These are phyloP conservation scores for Cardiocondyla obscurior DNA, from an alignment of 1,140 invertebrate genomes.

Conservation along the genomic window DNA sequence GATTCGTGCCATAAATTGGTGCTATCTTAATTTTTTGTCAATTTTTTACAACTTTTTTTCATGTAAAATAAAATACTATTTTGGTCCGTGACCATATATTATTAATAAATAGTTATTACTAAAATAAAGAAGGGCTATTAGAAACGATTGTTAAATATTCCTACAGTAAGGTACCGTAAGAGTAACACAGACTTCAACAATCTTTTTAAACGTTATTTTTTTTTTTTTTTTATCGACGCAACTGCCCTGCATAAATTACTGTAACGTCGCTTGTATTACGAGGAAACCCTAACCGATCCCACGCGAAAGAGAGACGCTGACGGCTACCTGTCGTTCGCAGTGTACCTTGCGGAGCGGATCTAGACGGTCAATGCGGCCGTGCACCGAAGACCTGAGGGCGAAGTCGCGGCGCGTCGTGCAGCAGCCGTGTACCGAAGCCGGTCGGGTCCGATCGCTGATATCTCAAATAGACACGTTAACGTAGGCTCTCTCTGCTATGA, in stretches of 20 bases:
- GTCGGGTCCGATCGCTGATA: slow-evolving; percentile 73
- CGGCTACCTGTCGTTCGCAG: slow-evolving; percentile 47
- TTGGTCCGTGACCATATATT: background rate
- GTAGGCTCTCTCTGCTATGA: slow-evolving; percentile 66
- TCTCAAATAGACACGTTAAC: slow-evolving; percentile 77
- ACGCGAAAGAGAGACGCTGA: slow-evolving; percentile 4
- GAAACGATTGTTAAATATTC: background rate
- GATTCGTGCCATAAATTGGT: slow-evolving; percentile 17
- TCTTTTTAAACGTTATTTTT: no score
- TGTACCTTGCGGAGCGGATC: slow-evolving; percentile 32
- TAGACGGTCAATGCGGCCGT: slow-evolving; percentile 19
- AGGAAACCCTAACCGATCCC: background rate
- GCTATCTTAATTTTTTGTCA: background rate
- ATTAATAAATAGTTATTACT: background rate
- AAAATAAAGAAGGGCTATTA: background rate
- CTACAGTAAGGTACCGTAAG: background rate
- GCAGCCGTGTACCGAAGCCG: slow-evolving; percentile 68
- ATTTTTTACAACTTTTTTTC: background rate
- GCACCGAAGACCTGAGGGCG: slow-evolving; percentile 52
- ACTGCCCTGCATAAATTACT: background rate
- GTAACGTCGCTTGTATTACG: background rate
- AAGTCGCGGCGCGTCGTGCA: slow-evolving; percentile 68
- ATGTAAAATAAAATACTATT: slow-evolving; percentile 3
- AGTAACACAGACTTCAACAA: no score
- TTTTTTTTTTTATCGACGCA: background rate